Evolutionary conservation across 2,113 vertebrate genomes (phyloP).

Genomic region (Pedionomus torquatus): DNA sequence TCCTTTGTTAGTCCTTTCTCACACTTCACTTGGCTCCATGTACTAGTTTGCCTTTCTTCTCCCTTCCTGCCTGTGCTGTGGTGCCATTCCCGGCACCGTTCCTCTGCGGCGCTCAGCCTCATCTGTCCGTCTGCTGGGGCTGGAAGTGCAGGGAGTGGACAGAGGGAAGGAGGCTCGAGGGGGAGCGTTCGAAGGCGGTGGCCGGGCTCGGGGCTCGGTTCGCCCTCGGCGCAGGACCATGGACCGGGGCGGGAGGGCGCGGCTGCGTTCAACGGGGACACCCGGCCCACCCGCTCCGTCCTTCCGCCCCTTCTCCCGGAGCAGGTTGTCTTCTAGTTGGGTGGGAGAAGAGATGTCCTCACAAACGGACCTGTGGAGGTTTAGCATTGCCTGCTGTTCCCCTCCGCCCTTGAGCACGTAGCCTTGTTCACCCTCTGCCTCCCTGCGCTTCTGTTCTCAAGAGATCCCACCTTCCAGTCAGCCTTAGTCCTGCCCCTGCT

Average conservation of each 20-base stretch:
- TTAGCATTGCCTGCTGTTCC: not conserved
- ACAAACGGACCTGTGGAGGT: not conserved
- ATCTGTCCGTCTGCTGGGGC: not conserved
- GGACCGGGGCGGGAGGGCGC: not conserved
- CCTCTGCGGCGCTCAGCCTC: not conserved
- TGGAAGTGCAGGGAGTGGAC: not conserved
- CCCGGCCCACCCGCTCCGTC: too few relatives aligned
- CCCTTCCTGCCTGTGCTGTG: not conserved
- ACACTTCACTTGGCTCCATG: rapidly evolving
- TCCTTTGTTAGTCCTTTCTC: not conserved
- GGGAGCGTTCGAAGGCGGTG: not conserved
- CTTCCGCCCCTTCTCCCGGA: not conserved
- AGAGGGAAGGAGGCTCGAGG: not conserved
- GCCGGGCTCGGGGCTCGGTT: too few relatives aligned
- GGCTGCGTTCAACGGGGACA: too few relatives aligned
- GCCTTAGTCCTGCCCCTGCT: not conserved
- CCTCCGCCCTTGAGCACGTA: not conserved
- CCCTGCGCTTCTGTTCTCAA: not conserved
- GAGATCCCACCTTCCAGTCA: not conserved
- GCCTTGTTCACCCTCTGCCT: not conserved
- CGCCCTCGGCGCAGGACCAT: not conserved
- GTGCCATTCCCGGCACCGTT: not conserved
- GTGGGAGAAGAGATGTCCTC: not conserved
- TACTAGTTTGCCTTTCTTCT: not conserved
- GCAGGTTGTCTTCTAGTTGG: not conserved